Conservation (phyloP, 1,140 invertebrate species). For the Drosophila nigrodunni region DNA sequence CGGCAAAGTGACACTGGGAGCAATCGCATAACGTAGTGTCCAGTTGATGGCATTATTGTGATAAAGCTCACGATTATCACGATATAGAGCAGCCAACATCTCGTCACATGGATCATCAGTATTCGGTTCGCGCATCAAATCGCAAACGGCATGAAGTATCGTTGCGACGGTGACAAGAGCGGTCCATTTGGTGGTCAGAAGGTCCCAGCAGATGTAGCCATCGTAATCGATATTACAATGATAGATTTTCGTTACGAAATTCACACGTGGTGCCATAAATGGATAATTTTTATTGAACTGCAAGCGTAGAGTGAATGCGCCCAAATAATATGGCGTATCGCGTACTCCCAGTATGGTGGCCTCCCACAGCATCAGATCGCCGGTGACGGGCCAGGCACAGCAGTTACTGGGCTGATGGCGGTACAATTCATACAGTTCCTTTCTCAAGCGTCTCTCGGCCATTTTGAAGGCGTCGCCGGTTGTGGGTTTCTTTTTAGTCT, state of each 20-base stretch:
- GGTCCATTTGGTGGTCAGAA: conserved; percentile 15
- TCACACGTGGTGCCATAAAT: conserved; percentile 14
- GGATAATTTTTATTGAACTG: conserved; percentile 21
- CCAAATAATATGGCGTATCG: conserved; percentile 18
- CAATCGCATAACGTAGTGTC: conserved; percentile 26
- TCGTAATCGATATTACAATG: conserved; percentile 28
- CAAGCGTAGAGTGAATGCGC: conserved; percentile 6
- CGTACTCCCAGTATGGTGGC: conserved; percentile 3
- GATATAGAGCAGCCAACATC: conserved; percentile 18
- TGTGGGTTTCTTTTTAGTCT: not conserved
- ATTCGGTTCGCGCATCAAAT: conserved; percentile 14
- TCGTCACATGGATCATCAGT: conserved; percentile 10
- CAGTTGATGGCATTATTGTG: conserved; percentile 12
- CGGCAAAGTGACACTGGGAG: not conserved
- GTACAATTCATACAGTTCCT: conserved; percentile 15
- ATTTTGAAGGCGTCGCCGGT: not conserved
- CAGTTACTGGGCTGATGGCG: conserved; percentile 15
- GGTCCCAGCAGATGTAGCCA: conserved; percentile 31
- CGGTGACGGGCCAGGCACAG: conserved; percentile 8
- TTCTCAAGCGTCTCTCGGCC: conserved; percentile 8
- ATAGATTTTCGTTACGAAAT: conserved; percentile 26
- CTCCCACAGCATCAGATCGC: conserved; percentile 21
- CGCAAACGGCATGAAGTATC: conserved; percentile 10
- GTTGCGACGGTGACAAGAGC: not conserved
- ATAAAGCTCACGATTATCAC: not conserved